Evolutionary conservation across 1,140 invertebrate species (phyloP), one percentile per base, ranked within the genome.

Genomic region (Zophobas morio): DNA sequence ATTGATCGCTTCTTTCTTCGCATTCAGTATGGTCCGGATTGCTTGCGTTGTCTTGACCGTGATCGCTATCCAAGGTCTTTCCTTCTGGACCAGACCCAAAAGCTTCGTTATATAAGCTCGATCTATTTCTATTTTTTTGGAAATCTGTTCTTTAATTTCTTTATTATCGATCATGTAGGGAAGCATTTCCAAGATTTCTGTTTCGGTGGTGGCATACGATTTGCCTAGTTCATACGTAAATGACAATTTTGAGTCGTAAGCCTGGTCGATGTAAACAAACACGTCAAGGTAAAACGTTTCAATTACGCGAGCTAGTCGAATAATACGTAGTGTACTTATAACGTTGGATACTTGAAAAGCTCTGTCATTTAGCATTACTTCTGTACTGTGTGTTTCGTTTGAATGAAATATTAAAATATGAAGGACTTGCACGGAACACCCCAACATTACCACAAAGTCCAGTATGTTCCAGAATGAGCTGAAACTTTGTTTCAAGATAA

Each of bases 131-230:
- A 88, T 76, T 75, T 79, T 84, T 5, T 78, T 78, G 73, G 80
- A 84, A 0, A 88, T 78, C 0, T 82, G 85, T 20, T 87, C 86
- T 71, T 87, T 84, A 71, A 88, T 87, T 20, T 85, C 82, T 32
- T 86, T 84, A 77, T 90, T 87, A 51, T 90, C 89, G 1, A 90
- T 87, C 76, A 91, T 85, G 76, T 90, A 89, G n/a, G 89, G 88
- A 1, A 91, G 83, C 5, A 90, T 83, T 47, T 87, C 88, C 8
- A 87, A 84, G 0, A 90, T 89, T 81, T 91, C 90, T 78, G 90
- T 89, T 47, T 90, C 87, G 0, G 88, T 89, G 0, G 87, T 87
- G 6, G 90, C 89, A 75, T 88, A 91, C 6, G 90, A 90, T 57
- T 79, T 84, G 1, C 84, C 87, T 0, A 88, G 81, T 75, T 88